Percentiles rank a stretch among this genome's conserved stretches.
These are phyloP conservation scores for Cyanoderma ruficeps DNA, from an alignment of 2,113 vertebrate species.

Conservation along the genomic window DNA sequence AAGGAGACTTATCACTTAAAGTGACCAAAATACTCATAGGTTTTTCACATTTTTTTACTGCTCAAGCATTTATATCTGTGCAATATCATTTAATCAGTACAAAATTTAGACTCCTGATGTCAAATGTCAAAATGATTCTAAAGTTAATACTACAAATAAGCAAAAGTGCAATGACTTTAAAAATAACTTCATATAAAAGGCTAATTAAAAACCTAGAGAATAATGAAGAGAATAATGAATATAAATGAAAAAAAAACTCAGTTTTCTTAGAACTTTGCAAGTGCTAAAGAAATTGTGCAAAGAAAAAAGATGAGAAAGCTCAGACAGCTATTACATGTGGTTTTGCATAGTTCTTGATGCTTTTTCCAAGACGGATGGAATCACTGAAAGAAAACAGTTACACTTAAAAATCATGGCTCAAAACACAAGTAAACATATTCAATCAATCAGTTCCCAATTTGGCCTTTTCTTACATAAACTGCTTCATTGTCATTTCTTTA, in stretches of 20 bases:
- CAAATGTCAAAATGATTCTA: background rate
- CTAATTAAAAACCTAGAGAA: background rate
- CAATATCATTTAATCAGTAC: background rate
- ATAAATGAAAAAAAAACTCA: background rate
- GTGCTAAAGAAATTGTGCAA: background rate
- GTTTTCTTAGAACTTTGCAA: background rate
- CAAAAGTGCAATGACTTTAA: background rate
- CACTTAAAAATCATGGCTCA: background rate
- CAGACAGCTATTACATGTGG: background rate
- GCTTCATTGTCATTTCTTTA: background rate
- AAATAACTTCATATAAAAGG: background rate
- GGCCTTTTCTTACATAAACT: background rate
- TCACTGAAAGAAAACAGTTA: background rate
- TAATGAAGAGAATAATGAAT: background rate
- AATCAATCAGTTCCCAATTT: background rate
- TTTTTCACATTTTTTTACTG: background rate
- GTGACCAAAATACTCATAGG: background rate
- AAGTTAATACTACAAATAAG: background rate
- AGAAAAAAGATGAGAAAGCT: background rate
- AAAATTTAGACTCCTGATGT: background rate
- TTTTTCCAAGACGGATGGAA: background rate
- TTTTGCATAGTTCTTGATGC: background rate
- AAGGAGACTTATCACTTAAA: background rate
- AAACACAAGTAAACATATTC: background rate
- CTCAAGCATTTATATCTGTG: background rate